Evolutionary conservation across 1,140 invertebrate species (phyloP).

Genomic region (Notospermus geniculatus): DNA sequence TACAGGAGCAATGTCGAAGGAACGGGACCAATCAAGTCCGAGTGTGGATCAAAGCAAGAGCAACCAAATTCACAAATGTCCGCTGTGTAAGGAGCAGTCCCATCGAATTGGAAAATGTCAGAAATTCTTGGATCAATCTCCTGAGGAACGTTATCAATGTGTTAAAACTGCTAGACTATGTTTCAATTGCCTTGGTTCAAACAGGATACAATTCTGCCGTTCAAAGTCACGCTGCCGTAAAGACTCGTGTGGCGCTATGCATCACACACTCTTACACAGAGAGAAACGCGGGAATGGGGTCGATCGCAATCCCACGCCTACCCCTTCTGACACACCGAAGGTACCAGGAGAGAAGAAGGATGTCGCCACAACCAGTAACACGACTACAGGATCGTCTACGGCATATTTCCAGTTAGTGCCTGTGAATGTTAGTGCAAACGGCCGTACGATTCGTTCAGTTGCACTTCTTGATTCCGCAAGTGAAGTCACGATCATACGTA

Average conservation of each 20-base stretch:
- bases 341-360: background rate
- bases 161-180: background rate
- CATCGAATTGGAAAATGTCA: background rate
- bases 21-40: too few relatives aligned
- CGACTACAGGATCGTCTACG: background rate
- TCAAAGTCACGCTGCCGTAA: background rate
- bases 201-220: background rate
- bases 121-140: background rate
- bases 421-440: background rate
- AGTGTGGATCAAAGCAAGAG: too few relatives aligned
- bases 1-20: too few relatives aligned
- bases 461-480: constrained; percentile 5
- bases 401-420: constrained; percentile 8
- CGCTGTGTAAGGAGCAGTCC: background rate
- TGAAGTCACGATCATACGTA: constrained; percentile 4
- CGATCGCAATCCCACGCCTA: background rate
- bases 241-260: background rate
- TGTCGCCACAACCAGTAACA: background rate
- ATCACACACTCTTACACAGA: background rate
- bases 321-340: background rate
- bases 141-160: background rate
- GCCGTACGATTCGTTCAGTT: background rate
- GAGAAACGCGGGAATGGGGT: background rate
- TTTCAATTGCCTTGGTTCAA: background rate
- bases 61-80: background rate